A percentile compares a stretch with the other conserved stretches of the same genome.
Conservation (phyloP, 2,888 invertebrate genomes). For the Chymomyza procnemis region DNA sequence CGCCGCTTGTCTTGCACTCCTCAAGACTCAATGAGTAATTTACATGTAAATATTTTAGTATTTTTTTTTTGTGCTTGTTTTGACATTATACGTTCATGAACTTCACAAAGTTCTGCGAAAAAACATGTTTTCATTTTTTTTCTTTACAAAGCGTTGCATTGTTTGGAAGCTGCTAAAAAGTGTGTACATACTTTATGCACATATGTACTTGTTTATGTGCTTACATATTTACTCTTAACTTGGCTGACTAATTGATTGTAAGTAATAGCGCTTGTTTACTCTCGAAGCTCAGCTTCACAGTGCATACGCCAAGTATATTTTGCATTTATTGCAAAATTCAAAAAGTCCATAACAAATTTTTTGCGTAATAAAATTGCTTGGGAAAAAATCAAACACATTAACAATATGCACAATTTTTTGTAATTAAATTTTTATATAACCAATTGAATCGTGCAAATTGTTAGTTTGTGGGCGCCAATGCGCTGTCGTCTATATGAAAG, state of each 20-base stretch:
- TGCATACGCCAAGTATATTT: background rate
- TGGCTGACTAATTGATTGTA: background rate
- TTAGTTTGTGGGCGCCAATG: background rate
- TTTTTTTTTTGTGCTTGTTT: constrained; percentile 33
- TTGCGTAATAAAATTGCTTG: background rate
- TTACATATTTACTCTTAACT: background rate
- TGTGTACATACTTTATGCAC: background rate
- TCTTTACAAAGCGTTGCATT: background rate
- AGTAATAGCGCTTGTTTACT: background rate
- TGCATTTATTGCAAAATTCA: background rate
- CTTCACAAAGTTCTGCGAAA: constrained; percentile 28
- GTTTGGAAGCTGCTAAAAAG: background rate
- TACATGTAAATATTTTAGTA: constrained; percentile 61
- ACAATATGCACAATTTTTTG: background rate
- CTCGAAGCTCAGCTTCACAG: background rate
- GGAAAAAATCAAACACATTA: background rate
- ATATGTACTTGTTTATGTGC: background rate
- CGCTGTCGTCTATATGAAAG: background rate
- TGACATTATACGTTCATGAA: constrained; percentile 50
- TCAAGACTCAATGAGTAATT: constrained; percentile 59
- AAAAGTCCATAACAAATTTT: background rate
- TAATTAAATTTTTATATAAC: background rate
- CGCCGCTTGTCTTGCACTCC: constrained; percentile 26
- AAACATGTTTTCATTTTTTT: background rate
- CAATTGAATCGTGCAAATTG: background rate